Percentiles rank a stretch among this genome's conserved stretches.
Evolutionary conservation across 2,888 invertebrate genomes (phyloP).

Genomic region (Melieria picta): DNA sequence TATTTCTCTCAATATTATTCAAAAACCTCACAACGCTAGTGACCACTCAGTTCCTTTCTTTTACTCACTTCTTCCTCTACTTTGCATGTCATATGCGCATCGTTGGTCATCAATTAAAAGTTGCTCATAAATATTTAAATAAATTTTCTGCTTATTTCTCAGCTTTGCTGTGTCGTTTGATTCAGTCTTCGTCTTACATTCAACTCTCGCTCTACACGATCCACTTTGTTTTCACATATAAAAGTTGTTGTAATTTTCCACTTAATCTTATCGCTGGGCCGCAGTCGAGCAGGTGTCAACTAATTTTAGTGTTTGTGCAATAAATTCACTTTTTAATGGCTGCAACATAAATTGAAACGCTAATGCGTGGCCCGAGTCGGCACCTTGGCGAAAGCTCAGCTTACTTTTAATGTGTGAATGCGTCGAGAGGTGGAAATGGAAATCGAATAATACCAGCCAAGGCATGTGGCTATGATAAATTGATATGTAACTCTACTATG

Average conservation of each 20-base stretch:
- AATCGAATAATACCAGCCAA: too few species aligned
- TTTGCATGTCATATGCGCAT: background rate
- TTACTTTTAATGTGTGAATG: too few species aligned
- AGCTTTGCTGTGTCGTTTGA: background rate
- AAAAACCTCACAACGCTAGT: too few species aligned
- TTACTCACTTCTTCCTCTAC: too few species aligned
- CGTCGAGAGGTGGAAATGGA: too few species aligned
- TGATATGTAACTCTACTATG: too few species aligned
- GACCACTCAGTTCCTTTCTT: too few species aligned
- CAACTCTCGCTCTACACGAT: background rate
- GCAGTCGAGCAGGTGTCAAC: constrained; percentile 24
- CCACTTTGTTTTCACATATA: constrained; percentile 24
- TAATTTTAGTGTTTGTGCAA: constrained; percentile 21
- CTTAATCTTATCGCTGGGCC: constrained; percentile 22
- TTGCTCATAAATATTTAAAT: constrained; percentile 24
- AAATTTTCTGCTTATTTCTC: background rate
- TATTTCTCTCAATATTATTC: too few species aligned
- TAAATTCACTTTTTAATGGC: constrained; percentile 16
- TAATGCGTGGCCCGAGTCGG: too few species aligned
- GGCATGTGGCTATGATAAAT: too few species aligned
- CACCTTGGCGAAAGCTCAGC: too few species aligned
- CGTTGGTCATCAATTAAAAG: constrained; percentile 18
- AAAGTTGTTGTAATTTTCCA: constrained; percentile 21
- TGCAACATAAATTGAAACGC: background rate
- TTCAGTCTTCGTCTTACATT: background rate